Conservation (phyloP, 2,888 invertebrate genomes). For the Sarcophaga variegata region DNA sequence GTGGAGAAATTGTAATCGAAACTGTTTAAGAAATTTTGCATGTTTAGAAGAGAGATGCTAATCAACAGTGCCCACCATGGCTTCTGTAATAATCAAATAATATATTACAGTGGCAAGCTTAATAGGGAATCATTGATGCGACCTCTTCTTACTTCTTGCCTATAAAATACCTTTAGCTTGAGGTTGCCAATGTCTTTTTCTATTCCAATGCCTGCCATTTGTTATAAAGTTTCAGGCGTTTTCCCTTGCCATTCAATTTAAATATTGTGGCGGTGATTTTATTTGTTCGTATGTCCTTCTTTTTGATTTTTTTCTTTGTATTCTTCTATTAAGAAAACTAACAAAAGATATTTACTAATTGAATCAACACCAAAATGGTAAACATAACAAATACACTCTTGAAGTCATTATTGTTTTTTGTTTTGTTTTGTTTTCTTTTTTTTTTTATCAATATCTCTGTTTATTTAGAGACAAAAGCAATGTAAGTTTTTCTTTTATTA, state of each 20-base stretch:
- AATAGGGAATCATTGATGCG: too few species aligned
- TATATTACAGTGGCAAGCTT: too few species aligned
- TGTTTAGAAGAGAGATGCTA: too few species aligned
- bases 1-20: too few species aligned
- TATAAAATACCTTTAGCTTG: slow-evolving; percentile 34
- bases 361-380: slow-evolving; percentile 81
- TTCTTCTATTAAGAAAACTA: not conserved
- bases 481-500: slow-evolving; percentile 8
- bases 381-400: slow-evolving; percentile 66
- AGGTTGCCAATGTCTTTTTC: slow-evolving; percentile 15
- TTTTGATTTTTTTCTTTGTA: not conserved
- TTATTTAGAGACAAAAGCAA: slow-evolving; percentile 14
- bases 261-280: slow-evolving; percentile 34
- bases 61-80: too few species aligned
- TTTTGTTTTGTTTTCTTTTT: not conserved
- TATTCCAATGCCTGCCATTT: not conserved
- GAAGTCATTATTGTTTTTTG: slow-evolving; percentile 5
- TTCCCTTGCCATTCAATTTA: slow-evolving; percentile 40
- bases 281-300: slow-evolving; percentile 40
- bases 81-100: too few species aligned
- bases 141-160: slow-evolving; percentile 2
- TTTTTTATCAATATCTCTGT: not conserved
- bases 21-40: too few species aligned
- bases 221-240: slow-evolving; percentile 26
- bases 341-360: slow-evolving; percentile 79